phyloP scores from a whole-genome alignment of 2,797 vertebrate species.

The Salarias fasciatus region DNA sequence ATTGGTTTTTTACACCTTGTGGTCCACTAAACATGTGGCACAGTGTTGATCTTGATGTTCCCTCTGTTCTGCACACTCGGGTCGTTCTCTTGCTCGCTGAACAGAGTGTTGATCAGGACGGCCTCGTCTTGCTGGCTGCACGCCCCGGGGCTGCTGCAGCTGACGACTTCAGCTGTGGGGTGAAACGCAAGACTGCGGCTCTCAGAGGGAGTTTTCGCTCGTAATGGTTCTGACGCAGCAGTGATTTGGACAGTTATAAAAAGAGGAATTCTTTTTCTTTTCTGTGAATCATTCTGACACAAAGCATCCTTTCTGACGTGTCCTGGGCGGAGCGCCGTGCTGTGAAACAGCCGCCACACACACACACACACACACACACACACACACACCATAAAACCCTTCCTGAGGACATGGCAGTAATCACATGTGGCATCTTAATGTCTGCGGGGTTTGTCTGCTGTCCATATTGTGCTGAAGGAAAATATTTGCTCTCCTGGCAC shows the following conservation, averaged over 20 bases:
- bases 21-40: background rate
- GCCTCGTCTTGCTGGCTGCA: slow-evolving; percentile 9
- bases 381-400: slow-evolving; percentile 27
- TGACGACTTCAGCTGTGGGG: slow-evolving; percentile 10
- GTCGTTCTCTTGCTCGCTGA: background rate
- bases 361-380: slow-evolving; percentile 12
- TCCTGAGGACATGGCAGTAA: slow-evolving; percentile 17
- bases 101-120: background rate
- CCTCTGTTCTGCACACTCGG: background rate
- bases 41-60: background rate
- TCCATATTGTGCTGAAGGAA: slow-evolving; percentile 14
- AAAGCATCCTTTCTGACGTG: slow-evolving; percentile 16
- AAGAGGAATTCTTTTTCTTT: background rate
- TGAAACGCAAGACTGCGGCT: slow-evolving; percentile 5
- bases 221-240: too few species aligned
- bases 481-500: slow-evolving; percentile 43
- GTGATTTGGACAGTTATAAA: background rate
- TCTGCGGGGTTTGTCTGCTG: slow-evolving; percentile 43
- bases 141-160: background rate
- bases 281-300: background rate
- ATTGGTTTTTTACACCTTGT: background rate
- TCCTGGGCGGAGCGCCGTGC: slow-evolving; percentile 6
- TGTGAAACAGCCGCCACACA: slow-evolving; percentile 26
- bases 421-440: slow-evolving; percentile 49
- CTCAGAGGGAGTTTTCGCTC: background rate